These are phyloP conservation scores for Proterorhinus semilunaris DNA, from an alignment of 2,113 vertebrate species.

Conservation along the genomic window DNA sequence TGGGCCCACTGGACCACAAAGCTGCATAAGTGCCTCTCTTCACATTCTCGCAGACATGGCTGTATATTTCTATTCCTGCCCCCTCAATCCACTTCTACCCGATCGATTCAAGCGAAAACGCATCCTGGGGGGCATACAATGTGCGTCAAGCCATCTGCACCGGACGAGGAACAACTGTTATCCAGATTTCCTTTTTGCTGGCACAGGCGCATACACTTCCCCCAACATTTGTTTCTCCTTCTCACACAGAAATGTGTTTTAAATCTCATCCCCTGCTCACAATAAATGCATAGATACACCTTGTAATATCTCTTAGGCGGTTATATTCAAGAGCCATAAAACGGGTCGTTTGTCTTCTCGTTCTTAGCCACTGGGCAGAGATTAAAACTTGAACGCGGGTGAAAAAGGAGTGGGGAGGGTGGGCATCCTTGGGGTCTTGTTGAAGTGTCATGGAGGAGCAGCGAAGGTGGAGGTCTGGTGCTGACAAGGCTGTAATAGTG, in stretches of 20 bases:
- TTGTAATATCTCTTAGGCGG: conserved; percentile 58
- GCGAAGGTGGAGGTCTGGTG: conserved; percentile 32
- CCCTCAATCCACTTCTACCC: conserved; percentile 19
- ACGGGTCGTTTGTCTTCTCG: conserved; percentile 61
- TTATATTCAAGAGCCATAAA: conserved; percentile 58
- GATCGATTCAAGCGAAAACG: conserved; percentile 34
- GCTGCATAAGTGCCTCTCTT: conserved; percentile 38
- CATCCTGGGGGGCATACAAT: conserved; percentile 44
- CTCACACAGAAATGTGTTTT: conserved; percentile 13
- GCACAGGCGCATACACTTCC: conserved; percentile 14
- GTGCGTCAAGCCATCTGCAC: conserved; percentile 32
- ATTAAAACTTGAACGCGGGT: conserved; percentile 70
- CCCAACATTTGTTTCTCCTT: conserved; percentile 46
- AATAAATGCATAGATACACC: conserved; percentile 55
- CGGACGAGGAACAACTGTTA: conserved; percentile 22
- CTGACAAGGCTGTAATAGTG: conserved; percentile 58
- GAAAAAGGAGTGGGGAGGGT: conserved; percentile 15
- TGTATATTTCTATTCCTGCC: conserved; percentile 32
- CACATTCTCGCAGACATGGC: conserved; percentile 15
- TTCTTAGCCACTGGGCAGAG: conserved; percentile 37
- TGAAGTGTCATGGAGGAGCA: conserved; percentile 35
- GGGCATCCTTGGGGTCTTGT: conserved; percentile 35
- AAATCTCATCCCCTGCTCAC: conserved; percentile 49
- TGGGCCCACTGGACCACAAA: conserved; percentile 35
- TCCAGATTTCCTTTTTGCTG: conserved; percentile 25